These are phyloP conservation scores for Tachysurus vachellii DNA, from an alignment of 2,113 vertebrate species.

Conservation along the genomic window DNA sequence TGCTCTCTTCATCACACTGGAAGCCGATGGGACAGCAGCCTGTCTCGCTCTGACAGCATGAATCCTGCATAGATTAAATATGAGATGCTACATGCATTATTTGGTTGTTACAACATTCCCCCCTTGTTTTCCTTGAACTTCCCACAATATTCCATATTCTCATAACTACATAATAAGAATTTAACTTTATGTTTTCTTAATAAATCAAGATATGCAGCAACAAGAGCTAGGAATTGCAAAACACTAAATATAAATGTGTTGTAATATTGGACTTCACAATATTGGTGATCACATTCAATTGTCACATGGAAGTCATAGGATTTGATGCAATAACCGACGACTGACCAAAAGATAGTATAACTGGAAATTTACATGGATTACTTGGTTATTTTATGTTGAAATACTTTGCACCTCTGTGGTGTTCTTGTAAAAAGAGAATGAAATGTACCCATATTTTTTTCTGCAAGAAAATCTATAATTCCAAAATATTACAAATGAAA, in stretches of 20 bases:
- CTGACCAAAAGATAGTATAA: neutral
- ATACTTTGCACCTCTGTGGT: neutral
- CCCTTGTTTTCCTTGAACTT: neutral
- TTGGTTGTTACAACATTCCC: neutral
- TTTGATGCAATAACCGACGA: neutral
- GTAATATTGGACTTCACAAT: neutral
- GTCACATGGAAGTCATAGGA: neutral
- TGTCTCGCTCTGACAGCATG: constrained; percentile 28
- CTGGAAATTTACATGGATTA: neutral
- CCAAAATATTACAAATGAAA: neutral
- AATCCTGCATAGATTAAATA: constrained; percentile 2
- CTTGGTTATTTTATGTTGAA: neutral
- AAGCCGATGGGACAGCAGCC: neutral
- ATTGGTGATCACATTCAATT: neutral
- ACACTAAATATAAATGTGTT: neutral
- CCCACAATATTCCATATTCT: neutral
- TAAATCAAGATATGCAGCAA: neutral
- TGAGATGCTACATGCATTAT: neutral
- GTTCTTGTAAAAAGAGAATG: neutral
- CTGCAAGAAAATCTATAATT: neutral
- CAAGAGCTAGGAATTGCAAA: neutral
- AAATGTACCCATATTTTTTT: neutral
- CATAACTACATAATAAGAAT: neutral
- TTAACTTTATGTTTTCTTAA: too few relatives aligned
- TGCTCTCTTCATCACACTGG: neutral